Evolutionary conservation across 2,113 vertebrate genomes (phyloP).

Genomic region (Tamias sibiricus): DNA sequence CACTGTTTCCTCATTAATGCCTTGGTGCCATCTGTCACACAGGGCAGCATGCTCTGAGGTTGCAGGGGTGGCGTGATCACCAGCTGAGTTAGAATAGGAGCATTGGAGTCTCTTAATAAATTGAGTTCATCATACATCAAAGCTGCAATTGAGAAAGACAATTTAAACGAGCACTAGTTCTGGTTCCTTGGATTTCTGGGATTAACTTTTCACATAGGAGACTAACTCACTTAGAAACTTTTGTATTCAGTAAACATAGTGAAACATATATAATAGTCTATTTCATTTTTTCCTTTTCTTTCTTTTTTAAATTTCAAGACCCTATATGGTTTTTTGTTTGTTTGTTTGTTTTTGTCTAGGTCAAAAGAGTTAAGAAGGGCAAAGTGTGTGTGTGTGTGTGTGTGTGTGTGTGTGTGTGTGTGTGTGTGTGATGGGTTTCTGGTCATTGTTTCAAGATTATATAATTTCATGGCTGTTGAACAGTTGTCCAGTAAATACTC

Average conservation of each 20-base stretch:
- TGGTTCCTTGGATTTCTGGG: background rate
- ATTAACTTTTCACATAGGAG: background rate
- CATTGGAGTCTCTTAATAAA: background rate
- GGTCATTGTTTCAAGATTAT: background rate
- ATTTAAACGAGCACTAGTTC: background rate
- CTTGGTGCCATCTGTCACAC: background rate
- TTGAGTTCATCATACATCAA: background rate
- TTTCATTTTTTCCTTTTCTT: background rate
- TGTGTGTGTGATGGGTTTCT: background rate
- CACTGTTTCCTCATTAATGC: background rate
- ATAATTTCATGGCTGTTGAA: background rate
- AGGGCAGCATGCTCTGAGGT: background rate
- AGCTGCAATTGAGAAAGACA: background rate
- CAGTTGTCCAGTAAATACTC: background rate
- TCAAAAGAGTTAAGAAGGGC: background rate
- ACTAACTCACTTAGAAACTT: background rate
- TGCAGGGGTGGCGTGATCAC: too few relatives aligned
- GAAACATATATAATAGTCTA: background rate
- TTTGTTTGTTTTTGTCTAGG: background rate
- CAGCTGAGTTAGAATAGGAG: background rate
- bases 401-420: background rate
- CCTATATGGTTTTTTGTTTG: background rate
- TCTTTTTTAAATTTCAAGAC: background rate
- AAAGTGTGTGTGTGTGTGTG: background rate
- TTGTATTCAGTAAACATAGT: background rate